These are phyloP conservation scores for Drosophila ambigua DNA, from an alignment of 1,140 invertebrate genomes.

Conservation along the genomic window DNA sequence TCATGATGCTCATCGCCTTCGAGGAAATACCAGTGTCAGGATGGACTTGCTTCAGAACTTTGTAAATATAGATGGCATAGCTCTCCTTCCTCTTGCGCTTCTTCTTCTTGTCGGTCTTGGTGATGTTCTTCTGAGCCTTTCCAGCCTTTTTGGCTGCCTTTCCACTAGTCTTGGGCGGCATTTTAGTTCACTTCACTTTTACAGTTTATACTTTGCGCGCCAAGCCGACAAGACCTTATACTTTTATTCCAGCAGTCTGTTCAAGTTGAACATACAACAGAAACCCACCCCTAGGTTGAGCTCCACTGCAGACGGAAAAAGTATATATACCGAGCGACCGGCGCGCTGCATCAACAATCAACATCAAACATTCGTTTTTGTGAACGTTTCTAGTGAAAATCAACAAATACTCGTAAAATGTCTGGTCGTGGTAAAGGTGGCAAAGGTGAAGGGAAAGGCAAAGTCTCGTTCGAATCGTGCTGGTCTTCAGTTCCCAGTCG, in stretches of 20 bases:
- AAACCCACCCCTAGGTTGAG: too few relatives aligned
- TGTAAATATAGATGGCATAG: slow-evolving; percentile 90
- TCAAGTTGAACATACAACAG: too few relatives aligned
- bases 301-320: too few relatives aligned
- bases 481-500: slow-evolving; percentile 89
- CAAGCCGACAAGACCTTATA: too few relatives aligned
- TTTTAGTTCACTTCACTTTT: background rate
- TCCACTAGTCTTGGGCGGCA: slow-evolving; percentile 83
- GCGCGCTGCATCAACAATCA: too few relatives aligned
- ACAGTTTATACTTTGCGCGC: too few relatives aligned
- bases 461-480: slow-evolving; percentile 87
- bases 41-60: slow-evolving; percentile 89
- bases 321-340: too few relatives aligned
- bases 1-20: slow-evolving; percentile 87
- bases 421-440: slow-evolving; percentile 87
- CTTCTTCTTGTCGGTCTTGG: slow-evolving; percentile 85
- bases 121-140: slow-evolving; percentile 86
- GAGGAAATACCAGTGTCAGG: slow-evolving; percentile 88
- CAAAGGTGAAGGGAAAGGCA: slow-evolving; percentile 87
- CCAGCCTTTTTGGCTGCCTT: slow-evolving; percentile 85
- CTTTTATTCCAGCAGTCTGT: too few relatives aligned
- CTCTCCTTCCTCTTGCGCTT: slow-evolving; percentile 87
- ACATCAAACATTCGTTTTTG: background rate
- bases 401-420: slow-evolving; percentile 78
- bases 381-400: slow-evolving; percentile 16